Evolutionary conservation across 1,140 invertebrate genomes (phyloP).

Genomic region (Zaprionus taronus): DNA sequence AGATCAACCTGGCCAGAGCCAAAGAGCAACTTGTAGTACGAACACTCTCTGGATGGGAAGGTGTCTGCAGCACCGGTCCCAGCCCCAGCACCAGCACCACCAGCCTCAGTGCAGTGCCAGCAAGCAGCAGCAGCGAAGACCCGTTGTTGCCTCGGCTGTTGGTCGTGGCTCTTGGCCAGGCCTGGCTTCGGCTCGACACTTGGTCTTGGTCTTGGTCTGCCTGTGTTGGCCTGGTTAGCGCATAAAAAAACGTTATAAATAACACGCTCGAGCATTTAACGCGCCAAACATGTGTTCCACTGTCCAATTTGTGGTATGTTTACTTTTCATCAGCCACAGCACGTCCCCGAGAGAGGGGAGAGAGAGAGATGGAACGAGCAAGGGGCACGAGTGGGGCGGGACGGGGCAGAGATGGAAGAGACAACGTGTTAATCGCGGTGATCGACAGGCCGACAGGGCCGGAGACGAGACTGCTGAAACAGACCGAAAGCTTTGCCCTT

Average conservation of each 20-base stretch:
- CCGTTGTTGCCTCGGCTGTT: slow-evolving; percentile 12
- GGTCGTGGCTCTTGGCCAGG: slow-evolving; percentile 3
- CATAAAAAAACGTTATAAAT: slow-evolving; percentile 81
- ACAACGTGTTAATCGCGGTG: slow-evolving; percentile 30
- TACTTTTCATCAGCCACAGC: slow-evolving; percentile 74
- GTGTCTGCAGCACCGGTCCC: slow-evolving; percentile 34
- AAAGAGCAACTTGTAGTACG: slow-evolving; percentile 35
- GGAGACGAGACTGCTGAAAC: background rate
- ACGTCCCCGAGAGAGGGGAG: slow-evolving; percentile 18
- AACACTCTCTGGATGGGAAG: slow-evolving; percentile 22
- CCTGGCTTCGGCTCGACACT: background rate
- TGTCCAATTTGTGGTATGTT: slow-evolving; percentile 82
- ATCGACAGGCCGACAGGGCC: slow-evolving; percentile 13
- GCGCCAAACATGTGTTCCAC: slow-evolving; percentile 82
- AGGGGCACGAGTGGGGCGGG: background rate
- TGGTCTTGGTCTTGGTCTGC: background rate
- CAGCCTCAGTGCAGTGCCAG: background rate
- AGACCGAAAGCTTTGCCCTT: background rate
- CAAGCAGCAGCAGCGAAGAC: background rate
- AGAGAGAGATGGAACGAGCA: background rate
- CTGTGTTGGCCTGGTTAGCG: slow-evolving; percentile 61
- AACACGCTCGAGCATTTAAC: slow-evolving; percentile 82
- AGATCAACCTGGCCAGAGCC: slow-evolving; percentile 11
- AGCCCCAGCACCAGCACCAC: slow-evolving; percentile 3
- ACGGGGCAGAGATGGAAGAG: background rate